Conservation (phyloP, 2,888 invertebrate species). For the Gymnosoma rotundatum region DNA sequence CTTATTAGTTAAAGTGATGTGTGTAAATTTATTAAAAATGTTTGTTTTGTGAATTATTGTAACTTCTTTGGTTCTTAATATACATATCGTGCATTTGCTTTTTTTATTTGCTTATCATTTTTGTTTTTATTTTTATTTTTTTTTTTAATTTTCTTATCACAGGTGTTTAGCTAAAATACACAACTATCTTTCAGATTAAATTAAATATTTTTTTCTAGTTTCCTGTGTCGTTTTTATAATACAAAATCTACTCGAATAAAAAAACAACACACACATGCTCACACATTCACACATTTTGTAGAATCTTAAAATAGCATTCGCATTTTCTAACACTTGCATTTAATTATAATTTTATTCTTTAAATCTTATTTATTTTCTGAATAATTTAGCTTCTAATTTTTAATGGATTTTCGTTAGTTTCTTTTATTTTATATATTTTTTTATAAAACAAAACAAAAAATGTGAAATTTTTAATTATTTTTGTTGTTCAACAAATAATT, state of each 20-base stretch:
- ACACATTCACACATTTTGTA: not conserved
- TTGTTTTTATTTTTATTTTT: not conserved
- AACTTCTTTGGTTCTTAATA: not conserved
- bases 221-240: slow-evolving; percentile 1
- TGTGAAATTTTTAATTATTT: slow-evolving; percentile 36
- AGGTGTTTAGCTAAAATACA: slow-evolving; percentile 52
- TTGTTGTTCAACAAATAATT: slow-evolving; percentile 56
- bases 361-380: too few relatives aligned
- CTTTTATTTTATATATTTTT: not conserved
- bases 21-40: too few relatives aligned
- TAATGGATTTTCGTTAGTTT: slow-evolving; percentile 11
- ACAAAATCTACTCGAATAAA: not conserved
- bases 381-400: not conserved
- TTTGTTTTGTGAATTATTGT: too few relatives aligned
- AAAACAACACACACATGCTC: not conserved
- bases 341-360: slow-evolving; percentile 33
- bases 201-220: slow-evolving; percentile 21
- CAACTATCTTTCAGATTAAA: slow-evolving; percentile 55
- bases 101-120: not conserved
- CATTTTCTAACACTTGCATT: slow-evolving; percentile 50
- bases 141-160: slow-evolving; percentile 39
- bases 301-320: slow-evolving; percentile 18
- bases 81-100: not conserved
- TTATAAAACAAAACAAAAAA: not conserved
- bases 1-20: too few relatives aligned